phyloP scores from a whole-genome alignment of 64 coral and sea anemone species.

The Exaiptasia diaphana region DNA sequence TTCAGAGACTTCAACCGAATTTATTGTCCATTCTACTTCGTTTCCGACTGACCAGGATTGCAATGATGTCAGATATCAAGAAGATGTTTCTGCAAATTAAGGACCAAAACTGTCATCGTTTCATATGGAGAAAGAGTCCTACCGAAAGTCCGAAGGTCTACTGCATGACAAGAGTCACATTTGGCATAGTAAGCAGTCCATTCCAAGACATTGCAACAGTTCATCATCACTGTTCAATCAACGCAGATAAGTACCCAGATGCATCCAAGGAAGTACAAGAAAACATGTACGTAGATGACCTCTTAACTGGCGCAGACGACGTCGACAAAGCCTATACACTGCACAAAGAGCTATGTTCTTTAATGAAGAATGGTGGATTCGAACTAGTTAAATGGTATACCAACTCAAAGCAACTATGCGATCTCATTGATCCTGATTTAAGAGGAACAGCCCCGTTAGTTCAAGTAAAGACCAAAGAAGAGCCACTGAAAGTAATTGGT shows the following conservation, averaged over 20 bases:
- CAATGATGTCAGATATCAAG: conserved; percentile 8
- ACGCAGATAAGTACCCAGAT: conserved; percentile 6
- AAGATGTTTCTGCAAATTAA: conserved; percentile 3
- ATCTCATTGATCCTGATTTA: neutral
- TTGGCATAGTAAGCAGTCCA: conserved; percentile 21
- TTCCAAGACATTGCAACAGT: conserved; percentile 36
- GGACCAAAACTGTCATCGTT: neutral
- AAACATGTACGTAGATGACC: conserved; percentile 23
- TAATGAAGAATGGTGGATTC: neutral
- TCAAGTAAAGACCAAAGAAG: neutral
- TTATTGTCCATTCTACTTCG: neutral
- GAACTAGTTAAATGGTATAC: conserved; percentile 17
- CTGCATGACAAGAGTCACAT: conserved; percentile 47
- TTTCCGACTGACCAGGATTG: neutral
- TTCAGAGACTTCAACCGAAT: neutral
- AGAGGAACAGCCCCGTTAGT: conserved; percentile 10
- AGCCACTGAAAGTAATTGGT: conserved; percentile 32
- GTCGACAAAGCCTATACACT: neutral
- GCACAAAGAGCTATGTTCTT: neutral
- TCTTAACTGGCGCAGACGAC: neutral
- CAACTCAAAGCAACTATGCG: conserved; percentile 10
- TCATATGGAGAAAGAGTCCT: conserved; percentile 20
- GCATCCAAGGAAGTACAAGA: conserved; percentile 3
- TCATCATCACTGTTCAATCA: conserved; percentile 1
- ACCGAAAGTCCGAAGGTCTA: neutral